Evolutionary conservation across 2,797 vertebrate species (phyloP).

Genomic region (Macroramphosus scolopax): DNA sequence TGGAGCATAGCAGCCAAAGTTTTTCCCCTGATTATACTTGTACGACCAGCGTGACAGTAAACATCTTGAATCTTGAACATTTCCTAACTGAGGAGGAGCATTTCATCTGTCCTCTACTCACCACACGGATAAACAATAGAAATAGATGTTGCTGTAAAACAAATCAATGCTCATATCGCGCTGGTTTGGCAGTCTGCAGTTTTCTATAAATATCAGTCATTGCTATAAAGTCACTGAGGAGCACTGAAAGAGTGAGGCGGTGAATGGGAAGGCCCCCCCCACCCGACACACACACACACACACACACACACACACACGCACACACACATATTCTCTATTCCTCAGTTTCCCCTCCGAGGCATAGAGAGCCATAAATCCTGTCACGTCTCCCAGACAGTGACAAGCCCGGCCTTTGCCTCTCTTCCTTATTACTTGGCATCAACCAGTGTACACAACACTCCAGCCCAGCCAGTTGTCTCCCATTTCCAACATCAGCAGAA

Average conservation of each 20-base stretch:
- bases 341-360: slow-evolving; percentile 23
- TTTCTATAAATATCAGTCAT: too few species aligned
- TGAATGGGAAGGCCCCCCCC: slow-evolving; percentile 11
- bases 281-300: too few species aligned
- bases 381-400: slow-evolving; percentile 48
- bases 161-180: too few species aligned
- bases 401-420: slow-evolving; percentile 42
- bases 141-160: too few species aligned
- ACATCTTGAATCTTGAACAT: too few species aligned
- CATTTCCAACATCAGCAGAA: slow-evolving; percentile 9
- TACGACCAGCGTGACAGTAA: too few species aligned
- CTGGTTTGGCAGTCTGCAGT: too few species aligned
- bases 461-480: slow-evolving; percentile 11
- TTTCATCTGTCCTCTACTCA: too few species aligned
- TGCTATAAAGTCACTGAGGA: background rate
- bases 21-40: too few species aligned
- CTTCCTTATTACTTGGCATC: slow-evolving; percentile 40
- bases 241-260: background rate
- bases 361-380: slow-evolving; percentile 56
- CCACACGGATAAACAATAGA: too few species aligned
- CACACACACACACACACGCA: slow-evolving; percentile 10
- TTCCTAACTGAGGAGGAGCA: too few species aligned
- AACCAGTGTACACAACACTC: slow-evolving; percentile 41
- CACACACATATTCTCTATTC: slow-evolving; percentile 15
- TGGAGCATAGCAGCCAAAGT: too few species aligned